Base-by-base conservation (phyloP, 2,797 vertebrate species). In the Enteromius viviparus region DNA sequence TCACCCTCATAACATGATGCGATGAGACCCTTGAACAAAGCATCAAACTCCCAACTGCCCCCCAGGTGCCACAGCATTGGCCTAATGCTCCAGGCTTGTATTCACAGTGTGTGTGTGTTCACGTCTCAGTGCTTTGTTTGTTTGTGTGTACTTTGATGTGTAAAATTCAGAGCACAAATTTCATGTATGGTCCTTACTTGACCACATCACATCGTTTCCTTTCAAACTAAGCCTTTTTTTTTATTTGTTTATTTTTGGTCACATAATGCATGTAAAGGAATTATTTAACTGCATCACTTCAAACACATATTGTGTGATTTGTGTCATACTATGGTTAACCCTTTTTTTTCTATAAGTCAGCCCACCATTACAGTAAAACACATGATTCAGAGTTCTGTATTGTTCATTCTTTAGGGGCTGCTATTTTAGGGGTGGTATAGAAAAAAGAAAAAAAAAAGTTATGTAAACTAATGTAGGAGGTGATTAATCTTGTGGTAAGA, bases 281-380 rank as follows among this genome's bases (percentile, higher is more conserved):
- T 10, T 58, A 23, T 58, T 10, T 8, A 58, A 23, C 55, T n/a
- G 55, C 9, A n/a, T 58, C 10, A n/a, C 53, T n/a, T 51, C 17
- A 51, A 51, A 51, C 49, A 51, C 17, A 51, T 51, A 26, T 47
- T 29, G 15, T 11, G 69, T 15, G 49, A 19, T 71, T 19, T 19
- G n/a, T 34, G 6, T 51, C 26, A n/a, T 21, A 11, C 29, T 23
- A n/a, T 75, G 71, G 29, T 75, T 45, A 23, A 15, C 32, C 11
- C 32, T 19, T 65, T 3, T 2, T 12, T 23, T 7, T 1, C 21
- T 42, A 45, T 42, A n/a, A 62, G 19, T 15, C 37, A 58, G 51
- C 32, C 51, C 51, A 76, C 51, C 72, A 58, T 40, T 23, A 58
- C 72, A 23, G 32, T 76, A 76, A 76, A 74, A 32, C 32, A 49